Evolutionary conservation across 2,797 vertebrate genomes (phyloP).

Genomic region (Chromis chromis): DNA sequence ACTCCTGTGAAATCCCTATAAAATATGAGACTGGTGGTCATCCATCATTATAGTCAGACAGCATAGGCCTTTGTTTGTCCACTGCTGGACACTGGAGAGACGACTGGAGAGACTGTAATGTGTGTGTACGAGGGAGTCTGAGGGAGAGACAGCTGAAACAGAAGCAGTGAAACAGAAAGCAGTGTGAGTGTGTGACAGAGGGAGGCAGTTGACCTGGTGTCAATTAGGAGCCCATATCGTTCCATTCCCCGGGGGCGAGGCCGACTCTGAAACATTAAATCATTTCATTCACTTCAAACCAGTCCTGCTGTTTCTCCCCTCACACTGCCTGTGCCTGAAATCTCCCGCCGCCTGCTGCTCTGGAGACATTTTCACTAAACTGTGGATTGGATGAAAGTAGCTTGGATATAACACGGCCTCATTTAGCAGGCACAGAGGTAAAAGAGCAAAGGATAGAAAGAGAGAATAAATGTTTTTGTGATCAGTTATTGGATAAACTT

Average conservation of each 20-base stretch:
- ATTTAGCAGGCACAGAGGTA: slow-evolving; percentile 21
- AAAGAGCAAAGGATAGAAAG: slow-evolving; percentile 11
- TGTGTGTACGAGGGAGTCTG: slow-evolving; percentile 39
- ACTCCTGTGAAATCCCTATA: slow-evolving; percentile 77
- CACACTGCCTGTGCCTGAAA: slow-evolving; percentile 42
- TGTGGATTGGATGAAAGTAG: slow-evolving; percentile 35
- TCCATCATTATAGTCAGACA: slow-evolving; percentile 79
- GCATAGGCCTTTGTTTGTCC: slow-evolving; percentile 79
- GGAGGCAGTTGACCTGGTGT: slow-evolving; percentile 83
- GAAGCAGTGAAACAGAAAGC: slow-evolving; percentile 63
- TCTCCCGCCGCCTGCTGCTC: slow-evolving; percentile 47
- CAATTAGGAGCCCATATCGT: slow-evolving; percentile 79
- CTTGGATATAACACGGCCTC: slow-evolving; percentile 9
- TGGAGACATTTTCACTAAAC: slow-evolving; percentile 47
- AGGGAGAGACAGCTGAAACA: slow-evolving; percentile 54
- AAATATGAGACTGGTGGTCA: slow-evolving; percentile 69
- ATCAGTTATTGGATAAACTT: slow-evolving; percentile 18
- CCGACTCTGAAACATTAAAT: slow-evolving; percentile 80
- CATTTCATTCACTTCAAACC: slow-evolving; percentile 77
- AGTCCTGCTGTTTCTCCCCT: slow-evolving; percentile 63
- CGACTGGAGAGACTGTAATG: slow-evolving; percentile 48
- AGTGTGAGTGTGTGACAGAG: slow-evolving; percentile 58
- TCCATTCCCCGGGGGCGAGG: slow-evolving; percentile 79
- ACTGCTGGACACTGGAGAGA: slow-evolving; percentile 49
- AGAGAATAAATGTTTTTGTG: background rate